Base-by-base conservation (phyloP, 2,888 invertebrate genomes). In the Choreutis nemorana region DNA sequence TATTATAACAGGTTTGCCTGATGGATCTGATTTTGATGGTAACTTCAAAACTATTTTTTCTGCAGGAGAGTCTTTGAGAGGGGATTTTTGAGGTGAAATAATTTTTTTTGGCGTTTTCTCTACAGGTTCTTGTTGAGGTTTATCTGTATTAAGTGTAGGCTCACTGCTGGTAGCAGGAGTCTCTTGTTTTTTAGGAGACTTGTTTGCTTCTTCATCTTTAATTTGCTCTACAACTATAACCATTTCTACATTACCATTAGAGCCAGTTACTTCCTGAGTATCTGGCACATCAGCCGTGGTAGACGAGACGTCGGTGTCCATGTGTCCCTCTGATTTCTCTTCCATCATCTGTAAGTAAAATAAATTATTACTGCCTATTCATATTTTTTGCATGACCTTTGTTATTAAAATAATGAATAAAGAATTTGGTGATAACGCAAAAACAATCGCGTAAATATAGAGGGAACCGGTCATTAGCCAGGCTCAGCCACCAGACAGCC, bases 331-430 rank as follows among this genome's bases (percentile, higher is more conserved):
- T 36, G 72, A 47, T 40, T 44, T 59, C 42, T 75, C 73, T 43
- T 72, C 75, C 75, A 73, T 75, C 44, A 56, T 58, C 71, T 73
- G 62, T 36, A 52, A n/a, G n/a, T n/a, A n/a, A n/a, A n/a, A n/a
- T n/a, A n/a, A n/a, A n/a, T n/a, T n/a, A n/a, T n/a, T n/a, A n/a
- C n/a, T n/a, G n/a, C n/a, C n/a, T n/a, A n/a, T n/a, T n/a, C n/a
- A 12, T 14, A 14, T 14, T 13, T 13, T 25, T 13, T 28, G 34
- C 45, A 34, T 50, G 48, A 52, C 50, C 50, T 54, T 48, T 50
- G 42, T 35, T 50, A 26, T 26, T 14, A 9, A n/a, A 14, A 15
- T 14, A 26, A 26, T 5, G 4, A 7, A 24, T 12, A 5, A 3
- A 13, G 9, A 8, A 14, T 25, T 8, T 14, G 14, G 14, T 4